Evolutionary conservation across 1,140 invertebrate species (phyloP).

Genomic region (Aplysia californica): DNA sequence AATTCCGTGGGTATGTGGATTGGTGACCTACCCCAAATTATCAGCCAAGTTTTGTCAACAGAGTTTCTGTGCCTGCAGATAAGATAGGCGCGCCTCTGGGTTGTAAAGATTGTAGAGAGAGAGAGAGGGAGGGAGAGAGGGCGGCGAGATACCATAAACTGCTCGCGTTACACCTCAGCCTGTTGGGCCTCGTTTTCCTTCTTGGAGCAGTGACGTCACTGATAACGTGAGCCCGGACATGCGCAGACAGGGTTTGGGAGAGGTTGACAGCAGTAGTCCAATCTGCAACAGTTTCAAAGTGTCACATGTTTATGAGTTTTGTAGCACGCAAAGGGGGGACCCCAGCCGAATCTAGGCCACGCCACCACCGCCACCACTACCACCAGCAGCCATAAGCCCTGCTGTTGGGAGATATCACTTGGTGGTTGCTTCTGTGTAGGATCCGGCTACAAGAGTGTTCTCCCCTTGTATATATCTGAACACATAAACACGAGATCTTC

Average conservation of each 20-base stretch:
- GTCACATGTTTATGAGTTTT: constrained; percentile 1
- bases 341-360: no score
- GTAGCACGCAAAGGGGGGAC: no score
- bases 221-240: background rate
- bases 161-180: background rate
- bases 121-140: no score
- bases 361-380: no score
- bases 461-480: no score
- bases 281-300: background rate
- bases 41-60: constrained; percentile 9
- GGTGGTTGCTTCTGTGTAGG: no score
- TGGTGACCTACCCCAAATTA: constrained; percentile 1
- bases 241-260: constrained; percentile 4
- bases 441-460: no score
- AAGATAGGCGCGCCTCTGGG: background rate
- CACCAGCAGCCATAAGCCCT: no score
- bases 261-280: background rate
- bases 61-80: background rate
- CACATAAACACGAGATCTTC: no score
- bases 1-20: background rate
- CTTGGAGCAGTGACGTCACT: background rate
- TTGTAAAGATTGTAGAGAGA: constrained; percentile 7
- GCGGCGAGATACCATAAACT: constrained; percentile 12
- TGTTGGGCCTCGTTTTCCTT: constrained; percentile 4
- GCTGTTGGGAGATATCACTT: no score